Evolutionary conservation across 92 coral and sea anemone genomes (phyloP).

Genomic region (Zoanthus sociatus): DNA sequence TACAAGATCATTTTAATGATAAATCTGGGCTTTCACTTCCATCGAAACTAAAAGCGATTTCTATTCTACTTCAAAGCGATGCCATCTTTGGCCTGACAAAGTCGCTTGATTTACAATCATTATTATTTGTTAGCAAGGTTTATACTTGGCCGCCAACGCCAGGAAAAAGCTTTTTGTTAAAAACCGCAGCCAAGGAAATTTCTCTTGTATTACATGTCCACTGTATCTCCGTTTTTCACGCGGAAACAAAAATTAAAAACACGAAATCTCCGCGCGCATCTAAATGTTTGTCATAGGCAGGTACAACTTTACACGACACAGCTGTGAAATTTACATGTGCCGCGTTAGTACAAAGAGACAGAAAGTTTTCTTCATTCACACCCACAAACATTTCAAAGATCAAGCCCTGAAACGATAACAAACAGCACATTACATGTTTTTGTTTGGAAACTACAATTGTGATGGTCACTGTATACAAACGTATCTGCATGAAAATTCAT

Average conservation of each 20-base stretch:
- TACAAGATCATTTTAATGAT: conserved; percentile 20
- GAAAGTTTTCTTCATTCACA: conserved; percentile 16
- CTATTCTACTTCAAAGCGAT: conserved; percentile 8
- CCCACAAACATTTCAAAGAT: conserved; percentile 17
- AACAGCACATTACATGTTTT: neutral
- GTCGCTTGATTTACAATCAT: neutral
- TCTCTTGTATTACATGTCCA: conserved; percentile 33
- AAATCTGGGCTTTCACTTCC: conserved; percentile 22
- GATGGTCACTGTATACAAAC: neutral
- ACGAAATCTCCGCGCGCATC: neutral
- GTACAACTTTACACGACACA: neutral
- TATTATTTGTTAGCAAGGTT: neutral
- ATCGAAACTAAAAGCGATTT: conserved; percentile 41
- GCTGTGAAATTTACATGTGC: neutral
- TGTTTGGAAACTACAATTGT: neutral
- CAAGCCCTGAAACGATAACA: neutral
- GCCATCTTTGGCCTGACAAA: conserved; percentile 26
- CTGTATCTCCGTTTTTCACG: conserved; percentile 23
- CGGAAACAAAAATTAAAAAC: neutral
- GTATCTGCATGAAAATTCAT: neutral
- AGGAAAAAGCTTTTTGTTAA: neutral
- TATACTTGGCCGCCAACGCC: neutral
- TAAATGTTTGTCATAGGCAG: neutral
- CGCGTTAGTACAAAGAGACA: neutral
- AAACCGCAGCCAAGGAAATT: conserved; percentile 19